Evolutionary conservation across 2,113 vertebrate genomes (phyloP).

Genomic region (Gopherus flavomarginatus): DNA sequence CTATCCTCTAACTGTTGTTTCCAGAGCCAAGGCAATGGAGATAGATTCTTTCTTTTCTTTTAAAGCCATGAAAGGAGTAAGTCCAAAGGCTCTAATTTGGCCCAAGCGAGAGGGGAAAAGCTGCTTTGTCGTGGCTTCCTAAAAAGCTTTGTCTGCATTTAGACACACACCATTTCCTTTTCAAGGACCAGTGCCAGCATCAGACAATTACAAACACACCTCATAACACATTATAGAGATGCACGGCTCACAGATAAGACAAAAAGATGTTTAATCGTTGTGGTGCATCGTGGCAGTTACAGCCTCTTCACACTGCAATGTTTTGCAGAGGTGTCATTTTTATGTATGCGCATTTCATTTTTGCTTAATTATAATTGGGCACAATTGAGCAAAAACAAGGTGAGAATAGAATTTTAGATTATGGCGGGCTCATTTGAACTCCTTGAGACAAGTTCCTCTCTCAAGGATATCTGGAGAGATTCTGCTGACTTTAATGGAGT

Average conservation of each 20-base stretch:
- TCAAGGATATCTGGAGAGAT: background rate
- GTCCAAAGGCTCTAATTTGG: conserved; percentile 78
- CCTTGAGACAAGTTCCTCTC: background rate
- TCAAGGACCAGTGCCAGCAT: conserved; percentile 78
- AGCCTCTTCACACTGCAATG: background rate
- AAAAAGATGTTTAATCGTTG: conserved; percentile 48
- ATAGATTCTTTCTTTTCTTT: conserved; percentile 72
- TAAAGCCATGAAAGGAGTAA: conserved; percentile 68
- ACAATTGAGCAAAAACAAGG: background rate
- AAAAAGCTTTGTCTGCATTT: conserved; percentile 82
- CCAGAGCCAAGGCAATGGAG: conserved; percentile 79
- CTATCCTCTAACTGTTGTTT: conserved; percentile 80
- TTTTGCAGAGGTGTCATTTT: background rate
- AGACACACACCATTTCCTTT: conserved; percentile 84
- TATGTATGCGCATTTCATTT: conserved; percentile 19
- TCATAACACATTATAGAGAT: conserved; percentile 81
- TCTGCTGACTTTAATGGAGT: too few relatives aligned
- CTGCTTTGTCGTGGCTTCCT: conserved; percentile 71
- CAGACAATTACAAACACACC: conserved; percentile 79
- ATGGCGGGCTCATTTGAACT: background rate
- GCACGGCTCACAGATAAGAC: conserved; percentile 67
- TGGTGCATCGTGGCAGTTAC: background rate
- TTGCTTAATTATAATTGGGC: conserved; percentile 11
- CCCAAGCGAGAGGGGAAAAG: conserved; percentile 60
- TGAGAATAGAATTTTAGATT: background rate